Base-by-base conservation (phyloP, 1,140 invertebrate genomes). In the Drosophila funebris region DNA sequence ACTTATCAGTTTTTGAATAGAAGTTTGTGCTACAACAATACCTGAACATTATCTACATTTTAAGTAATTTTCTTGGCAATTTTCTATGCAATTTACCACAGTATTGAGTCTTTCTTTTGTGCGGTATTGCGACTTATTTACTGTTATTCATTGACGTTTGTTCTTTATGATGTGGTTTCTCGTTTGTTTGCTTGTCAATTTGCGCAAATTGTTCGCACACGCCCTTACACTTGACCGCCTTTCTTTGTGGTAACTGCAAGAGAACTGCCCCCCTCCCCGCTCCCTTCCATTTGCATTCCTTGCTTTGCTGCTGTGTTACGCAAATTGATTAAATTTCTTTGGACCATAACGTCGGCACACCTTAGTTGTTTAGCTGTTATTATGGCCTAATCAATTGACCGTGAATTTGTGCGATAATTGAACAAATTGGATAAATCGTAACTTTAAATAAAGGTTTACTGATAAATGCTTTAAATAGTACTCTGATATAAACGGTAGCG, bases 291-390 rank as follows among this genome's bases (percentile, higher is more conserved):
- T 61, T 41, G 36, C 46, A 27, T 37, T 16, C 41, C 43, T 37
- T 57, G 4, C 18, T 6, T 7, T 16, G 2, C 9, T 44, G 27
- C 46, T 13, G 11, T 11, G 13, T 31, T 50, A 14, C n/a, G 31
- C 58, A 74, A 85, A 85, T 64, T 72, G 70, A 87, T 87, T 80
- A 87, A 77, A n/a, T n/a, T n/a, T 78, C 61, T 79, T 68, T 81
- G 81, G 78, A 77, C 54, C 82, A 74, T 69, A 68, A 72, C 53
- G 52, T n/a, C 57, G 57, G 43, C 62, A 53, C 81, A 81, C 78
- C 80, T 84, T 48, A 79, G 77, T 37, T 69, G 54, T 44, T 60
- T 20, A 33, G 18, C 22, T 53, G n/a, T n/a, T n/a, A n/a, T n/a
- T n/a, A n/a, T n/a, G n/a, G 29, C 18, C 46, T 60, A 60, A 73